These are phyloP conservation scores for Geotrypetes seraphini DNA, from an alignment of 2,797 vertebrate species.

Conservation along the genomic window DNA sequence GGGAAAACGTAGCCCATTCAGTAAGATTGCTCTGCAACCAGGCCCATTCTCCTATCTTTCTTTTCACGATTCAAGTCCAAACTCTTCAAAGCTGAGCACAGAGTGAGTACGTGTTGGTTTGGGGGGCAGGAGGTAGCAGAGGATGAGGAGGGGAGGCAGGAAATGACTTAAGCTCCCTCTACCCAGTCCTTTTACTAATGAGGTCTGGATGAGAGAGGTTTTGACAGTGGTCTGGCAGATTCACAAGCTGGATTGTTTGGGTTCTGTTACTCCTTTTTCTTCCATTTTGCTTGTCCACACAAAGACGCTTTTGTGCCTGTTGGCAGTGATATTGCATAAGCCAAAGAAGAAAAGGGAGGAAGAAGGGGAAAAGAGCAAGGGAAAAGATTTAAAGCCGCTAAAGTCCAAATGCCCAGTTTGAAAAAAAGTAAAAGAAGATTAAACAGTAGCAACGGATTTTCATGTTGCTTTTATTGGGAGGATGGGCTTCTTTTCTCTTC, in stretches of 20 bases:
- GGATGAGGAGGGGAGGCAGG: slow-evolving; percentile 1
- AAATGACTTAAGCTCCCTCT: slow-evolving; percentile 2
- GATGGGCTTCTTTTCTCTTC: no score
- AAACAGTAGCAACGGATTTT: no score
- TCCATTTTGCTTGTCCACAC: slow-evolving; percentile 26
- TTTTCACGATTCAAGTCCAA: no score
- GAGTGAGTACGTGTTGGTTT: no score
- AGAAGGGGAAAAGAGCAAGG: slow-evolving; percentile 22
- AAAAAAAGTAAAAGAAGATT: slow-evolving; percentile 46
- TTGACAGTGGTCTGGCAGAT: slow-evolving; percentile 31
- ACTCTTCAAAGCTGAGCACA: no score
- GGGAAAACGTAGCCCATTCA: no score
- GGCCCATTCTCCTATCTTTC: no score
- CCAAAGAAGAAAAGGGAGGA: slow-evolving; percentile 15
- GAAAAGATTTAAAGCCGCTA: slow-evolving; percentile 75
- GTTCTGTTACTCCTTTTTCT: slow-evolving; percentile 16
- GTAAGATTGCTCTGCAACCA: no score
- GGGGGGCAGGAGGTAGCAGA: background rate
- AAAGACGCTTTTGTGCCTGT: slow-evolving; percentile 44
- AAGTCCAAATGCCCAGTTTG: slow-evolving; percentile 76
- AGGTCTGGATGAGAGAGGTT: slow-evolving; percentile 24
- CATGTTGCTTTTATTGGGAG: no score
- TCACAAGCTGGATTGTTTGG: slow-evolving; percentile 40
- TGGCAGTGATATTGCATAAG: slow-evolving; percentile 29
- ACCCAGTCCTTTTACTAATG: slow-evolving; percentile 21